Evolutionary conservation across 2,888 invertebrate genomes (phyloP), one percentile per base, ranked within the genome.

Genomic region (Timandra comae): DNA sequence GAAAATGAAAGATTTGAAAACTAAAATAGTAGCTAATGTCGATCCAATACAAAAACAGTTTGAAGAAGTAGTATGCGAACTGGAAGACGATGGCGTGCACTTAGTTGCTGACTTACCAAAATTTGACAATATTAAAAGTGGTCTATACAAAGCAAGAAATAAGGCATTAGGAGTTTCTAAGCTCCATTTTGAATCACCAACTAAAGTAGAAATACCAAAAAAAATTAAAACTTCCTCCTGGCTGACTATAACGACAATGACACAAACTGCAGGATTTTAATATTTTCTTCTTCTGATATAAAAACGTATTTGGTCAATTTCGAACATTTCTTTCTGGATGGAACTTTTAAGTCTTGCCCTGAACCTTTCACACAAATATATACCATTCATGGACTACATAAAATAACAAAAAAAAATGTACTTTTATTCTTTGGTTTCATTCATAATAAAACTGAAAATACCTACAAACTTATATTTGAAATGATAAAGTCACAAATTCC

Each of bases 331-430:
- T 39, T 39, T 29, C 7, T 28, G 10, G 33, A 35, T 40, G 35
- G 35, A 12, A 33, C 40, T 27, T 40, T 40, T 27, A 33, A 28
- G 12, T 36, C 33, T 9, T 36, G 40, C 22, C 36, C 41, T 8
- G n/a, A 8, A 21, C 41, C 36, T 12, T 41, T 33, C 19, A 27
- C 11, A 16, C 40, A 39, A 35, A 29, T 39, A 8, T 32, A 39
- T 19, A 32, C 29, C 9, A 35, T 39, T 19, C 34, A 38, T 12
- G 39, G 39, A 26, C 20, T 27, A 3, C 7, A 35, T 16, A 12
- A 8, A 23, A 9, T 23, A 10, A 23, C 27, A 24, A 31, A 34
- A 25, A 29, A 25, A 12, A 26, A 29, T 2, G 32, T 36, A 21
- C 36, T 32, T 21, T 29, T 36, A 32, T 36, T 36, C 8, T 36